A percentile compares a stretch with the other conserved stretches of the same genome.
Conservation (phyloP, 2,888 invertebrate genomes). For the Eretmocerus hayati region DNA sequence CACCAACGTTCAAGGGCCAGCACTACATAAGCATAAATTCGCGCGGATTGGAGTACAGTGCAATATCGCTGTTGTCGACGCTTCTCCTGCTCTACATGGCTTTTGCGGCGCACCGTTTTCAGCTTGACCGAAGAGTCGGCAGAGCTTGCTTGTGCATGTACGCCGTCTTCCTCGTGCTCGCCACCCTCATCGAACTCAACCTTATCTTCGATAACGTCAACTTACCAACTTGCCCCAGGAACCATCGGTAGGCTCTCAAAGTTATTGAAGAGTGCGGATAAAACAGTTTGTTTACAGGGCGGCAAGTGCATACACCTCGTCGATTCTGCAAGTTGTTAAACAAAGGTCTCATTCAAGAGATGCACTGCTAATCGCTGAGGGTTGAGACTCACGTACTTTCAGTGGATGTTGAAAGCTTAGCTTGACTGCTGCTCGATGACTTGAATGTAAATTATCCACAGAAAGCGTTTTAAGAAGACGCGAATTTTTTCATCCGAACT, state of each 20-base stretch:
- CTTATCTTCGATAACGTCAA: slow-evolving; percentile 90
- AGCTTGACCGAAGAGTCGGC: slow-evolving; percentile 78
- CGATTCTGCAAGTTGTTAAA: too few relatives aligned
- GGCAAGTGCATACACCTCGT: too few relatives aligned
- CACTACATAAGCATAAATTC: slow-evolving; percentile 85
- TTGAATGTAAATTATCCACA: too few relatives aligned
- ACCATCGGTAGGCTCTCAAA: slow-evolving; percentile 11
- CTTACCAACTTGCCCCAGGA: slow-evolving; percentile 74
- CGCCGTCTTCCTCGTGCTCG: slow-evolving; percentile 76
- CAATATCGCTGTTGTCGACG: slow-evolving; percentile 81
- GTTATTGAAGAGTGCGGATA: too few relatives aligned
- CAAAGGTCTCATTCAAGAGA: too few relatives aligned
- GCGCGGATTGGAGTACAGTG: slow-evolving; percentile 83
- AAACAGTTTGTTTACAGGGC: too few relatives aligned
- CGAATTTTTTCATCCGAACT: too few relatives aligned
- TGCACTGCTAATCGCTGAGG: too few relatives aligned
- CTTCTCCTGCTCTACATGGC: slow-evolving; percentile 76
- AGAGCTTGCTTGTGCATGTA: slow-evolving; percentile 81
- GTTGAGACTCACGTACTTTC: too few relatives aligned
- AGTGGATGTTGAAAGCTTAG: too few relatives aligned
- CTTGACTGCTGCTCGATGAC: too few relatives aligned
- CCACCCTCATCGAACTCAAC: slow-evolving; percentile 86
- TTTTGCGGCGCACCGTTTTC: slow-evolving; percentile 80
- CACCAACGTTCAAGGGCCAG: slow-evolving; percentile 70
- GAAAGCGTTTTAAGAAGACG: too few relatives aligned